Evolutionary conservation across 2,888 invertebrate species (phyloP).

Genomic region (Fragum whitleyi): DNA sequence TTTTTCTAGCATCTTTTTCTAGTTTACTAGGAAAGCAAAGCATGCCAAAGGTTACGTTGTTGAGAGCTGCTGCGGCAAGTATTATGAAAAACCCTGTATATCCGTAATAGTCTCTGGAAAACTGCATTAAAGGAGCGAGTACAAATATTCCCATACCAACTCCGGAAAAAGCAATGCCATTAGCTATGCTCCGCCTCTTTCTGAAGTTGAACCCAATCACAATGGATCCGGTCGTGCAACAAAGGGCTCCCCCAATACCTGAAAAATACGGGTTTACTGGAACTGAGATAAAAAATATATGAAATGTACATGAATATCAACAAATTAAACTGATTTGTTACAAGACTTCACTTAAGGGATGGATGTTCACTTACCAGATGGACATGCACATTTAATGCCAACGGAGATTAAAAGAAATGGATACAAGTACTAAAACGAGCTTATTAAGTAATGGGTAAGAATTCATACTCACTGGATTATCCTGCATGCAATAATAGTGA

Average conservation of each 20-base stretch:
- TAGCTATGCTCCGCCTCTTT: conserved; percentile 39
- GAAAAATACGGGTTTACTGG: too few relatives aligned
- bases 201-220: conserved; percentile 58
- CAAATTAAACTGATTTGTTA: too few relatives aligned
- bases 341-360: too few relatives aligned
- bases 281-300: too few relatives aligned
- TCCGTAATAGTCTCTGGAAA: conserved; percentile 50
- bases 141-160: conserved; percentile 52
- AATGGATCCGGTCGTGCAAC: conserved; percentile 49
- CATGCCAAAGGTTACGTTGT: conserved; percentile 47
- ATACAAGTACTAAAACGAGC: too few relatives aligned
- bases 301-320: too few relatives aligned
- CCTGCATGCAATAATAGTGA: too few relatives aligned
- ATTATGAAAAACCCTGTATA: conserved; percentile 52
- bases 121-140: conserved; percentile 51
- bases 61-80: conserved; percentile 36
- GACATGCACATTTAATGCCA: too few relatives aligned
- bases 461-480: too few relatives aligned
- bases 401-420: too few relatives aligned
- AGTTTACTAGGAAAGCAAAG: conserved; percentile 53
- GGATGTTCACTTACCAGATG: too few relatives aligned
- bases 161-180: conserved; percentile 46
- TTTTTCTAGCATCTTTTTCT: conserved; percentile 32
- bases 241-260: conserved; percentile 51
- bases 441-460: too few relatives aligned